A percentile compares a stretch with the other conserved stretches of the same genome.
phyloP scores from a whole-genome alignment of 2,797 vertebrate species.

The Myotis pilosus region DNA sequence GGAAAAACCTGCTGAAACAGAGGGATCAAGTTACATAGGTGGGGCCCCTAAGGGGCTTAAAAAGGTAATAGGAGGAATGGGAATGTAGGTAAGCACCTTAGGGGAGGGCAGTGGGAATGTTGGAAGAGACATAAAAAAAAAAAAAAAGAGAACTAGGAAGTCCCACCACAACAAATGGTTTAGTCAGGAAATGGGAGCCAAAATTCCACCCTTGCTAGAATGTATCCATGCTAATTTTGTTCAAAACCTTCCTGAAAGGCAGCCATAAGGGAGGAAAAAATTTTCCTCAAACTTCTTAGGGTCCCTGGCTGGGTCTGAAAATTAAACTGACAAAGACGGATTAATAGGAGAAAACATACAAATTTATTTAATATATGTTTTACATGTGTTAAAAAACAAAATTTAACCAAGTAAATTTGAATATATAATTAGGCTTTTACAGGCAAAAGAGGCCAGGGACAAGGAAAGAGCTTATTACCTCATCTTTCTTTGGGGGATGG shows the following conservation, averaged over 20 bases:
- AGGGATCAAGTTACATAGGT: conserved; percentile 78
- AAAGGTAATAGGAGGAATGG: conserved; percentile 71
- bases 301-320: background rate
- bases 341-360: background rate
- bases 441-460: background rate
- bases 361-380: background rate
- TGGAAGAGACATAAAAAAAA: background rate
- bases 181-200: background rate
- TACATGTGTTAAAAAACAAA: background rate
- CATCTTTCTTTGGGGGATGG: background rate
- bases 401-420: background rate
- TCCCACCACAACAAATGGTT: conserved; percentile 19
- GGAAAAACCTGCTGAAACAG: conserved; percentile 76
- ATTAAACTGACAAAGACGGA: background rate
- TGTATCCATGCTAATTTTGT: background rate
- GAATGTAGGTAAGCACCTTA: conserved; percentile 41
- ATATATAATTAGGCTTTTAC: background rate
- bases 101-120: conserved; percentile 5
- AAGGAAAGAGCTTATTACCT: background rate
- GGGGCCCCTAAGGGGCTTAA: conserved; percentile 69
- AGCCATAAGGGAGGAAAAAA: background rate
- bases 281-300: background rate
- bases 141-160: background rate
- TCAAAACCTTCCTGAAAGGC: conserved; percentile 18
- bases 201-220: background rate